Evolutionary conservation across 2,888 invertebrate genomes (phyloP), one percentile per base, ranked within the genome.

Genomic region (Campaea margaritaria): DNA sequence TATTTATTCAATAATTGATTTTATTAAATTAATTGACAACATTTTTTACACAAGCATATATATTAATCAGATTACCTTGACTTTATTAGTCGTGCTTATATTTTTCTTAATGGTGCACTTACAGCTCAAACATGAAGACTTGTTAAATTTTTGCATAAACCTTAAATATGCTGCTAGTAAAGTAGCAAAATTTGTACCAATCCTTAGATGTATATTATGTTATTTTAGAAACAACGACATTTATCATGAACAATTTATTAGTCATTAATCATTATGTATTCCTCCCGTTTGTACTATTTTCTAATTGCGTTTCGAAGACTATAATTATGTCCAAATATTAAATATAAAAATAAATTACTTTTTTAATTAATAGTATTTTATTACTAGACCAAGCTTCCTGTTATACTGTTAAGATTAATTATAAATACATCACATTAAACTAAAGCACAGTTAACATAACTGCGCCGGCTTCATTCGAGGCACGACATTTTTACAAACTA

Each of bases 361-460:
- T 49, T 44, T 39, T 39, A 13, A 14, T 56, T 50, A 52, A 46
- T 59, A 47, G 13, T 42, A 44, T 54, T 67, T 61, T 67, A 62
- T 67, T 66, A 57, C 27, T 54, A 56, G 41, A 55, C 58, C 55
- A 67, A 65, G 62, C 62, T 61, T 67, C 65, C 60, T 62, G 60
- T 65, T 62, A 61, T 41, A 63, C 47, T 49, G 44, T 46, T 52
- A 49, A 46, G 43, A 51, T 51, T 36, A 51, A 41, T 28, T 64
- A 60, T 58, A 68, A 62, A 63, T 66, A 69, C 39, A 61, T 59
- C 55, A 47, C 58, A 61, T 78, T 80, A 69, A 13, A 67, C 70
- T 79, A 78, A 76, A 77, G 64, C 76, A 74, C 82, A 86, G 86
- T 88, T 86, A 86, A 88, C 83, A 86, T 87, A 88, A 86, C 87